A percentile compares a stretch with the other conserved stretches of the same genome.
phyloP scores from a whole-genome alignment of 23 tunicate species.

The Diplosoma virens region DNA sequence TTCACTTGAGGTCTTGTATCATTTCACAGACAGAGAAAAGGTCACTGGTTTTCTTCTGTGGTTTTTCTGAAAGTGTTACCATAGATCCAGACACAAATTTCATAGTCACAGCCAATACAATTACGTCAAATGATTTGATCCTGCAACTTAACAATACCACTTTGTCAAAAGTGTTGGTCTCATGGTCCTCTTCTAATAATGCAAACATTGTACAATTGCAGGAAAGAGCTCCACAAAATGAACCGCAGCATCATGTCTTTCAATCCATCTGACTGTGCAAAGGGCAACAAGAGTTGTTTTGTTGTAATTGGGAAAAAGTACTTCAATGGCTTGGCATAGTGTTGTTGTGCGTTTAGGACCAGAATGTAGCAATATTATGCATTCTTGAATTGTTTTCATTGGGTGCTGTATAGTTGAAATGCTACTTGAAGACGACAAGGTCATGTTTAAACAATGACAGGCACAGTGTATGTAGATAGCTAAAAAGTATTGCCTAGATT shows the following conservation, averaged over 20 bases:
- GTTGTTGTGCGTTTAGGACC: background rate
- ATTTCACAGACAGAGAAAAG: background rate
- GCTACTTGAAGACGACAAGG: conserved; percentile 2
- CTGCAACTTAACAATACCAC: background rate
- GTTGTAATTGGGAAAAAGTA: conserved; percentile 23
- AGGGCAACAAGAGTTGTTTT: conserved; percentile 8
- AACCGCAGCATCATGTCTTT: conserved; percentile 40
- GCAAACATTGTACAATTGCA: conserved; percentile 30
- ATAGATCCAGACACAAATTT: conserved; percentile 21
- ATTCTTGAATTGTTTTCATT: conserved; percentile 27
- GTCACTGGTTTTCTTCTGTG: conserved; percentile 25
- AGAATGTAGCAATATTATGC: conserved; percentile 7
- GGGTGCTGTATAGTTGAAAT: background rate
- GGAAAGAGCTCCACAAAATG: conserved; percentile 18
- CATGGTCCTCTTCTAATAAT: conserved; percentile 18
- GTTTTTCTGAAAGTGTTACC: conserved; percentile 28
- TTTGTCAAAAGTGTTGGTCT: conserved; percentile 3
- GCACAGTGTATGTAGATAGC: background rate
- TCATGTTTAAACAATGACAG: background rate
- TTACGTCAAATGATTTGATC: conserved; percentile 1
- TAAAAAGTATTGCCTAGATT: background rate
- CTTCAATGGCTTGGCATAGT: conserved; percentile 16
- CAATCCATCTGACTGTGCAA: conserved; percentile 42
- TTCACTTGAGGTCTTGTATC: conserved; percentile 4
- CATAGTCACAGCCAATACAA: conserved; percentile 27